phyloP scores from a whole-genome alignment of 2,797 vertebrate genomes.

The Trachops cirrhosus region DNA sequence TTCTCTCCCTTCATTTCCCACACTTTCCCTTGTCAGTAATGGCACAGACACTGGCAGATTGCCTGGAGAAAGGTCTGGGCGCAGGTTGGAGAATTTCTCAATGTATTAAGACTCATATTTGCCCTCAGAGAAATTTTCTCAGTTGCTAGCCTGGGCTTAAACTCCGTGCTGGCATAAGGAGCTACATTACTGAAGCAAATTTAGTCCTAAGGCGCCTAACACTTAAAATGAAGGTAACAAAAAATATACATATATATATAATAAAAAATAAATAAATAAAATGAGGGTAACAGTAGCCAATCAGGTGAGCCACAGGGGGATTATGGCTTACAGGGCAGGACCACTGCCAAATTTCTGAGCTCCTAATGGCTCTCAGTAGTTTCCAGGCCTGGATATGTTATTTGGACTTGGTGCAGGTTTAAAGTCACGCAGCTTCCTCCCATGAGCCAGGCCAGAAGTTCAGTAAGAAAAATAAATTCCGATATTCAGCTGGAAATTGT shows the following conservation, averaged over 20 bases:
- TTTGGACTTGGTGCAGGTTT: background rate
- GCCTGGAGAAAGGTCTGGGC: background rate
- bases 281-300: background rate
- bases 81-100: background rate
- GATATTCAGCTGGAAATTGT: background rate
- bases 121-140: conserved; percentile 2
- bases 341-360: background rate
- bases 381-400: background rate
- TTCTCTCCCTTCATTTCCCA: background rate
- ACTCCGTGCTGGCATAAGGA: background rate
- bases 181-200: background rate
- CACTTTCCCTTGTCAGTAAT: background rate
- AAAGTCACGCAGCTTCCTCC: background rate
- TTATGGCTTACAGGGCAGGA: background rate
- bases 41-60: background rate
- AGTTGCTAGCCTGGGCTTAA: background rate
- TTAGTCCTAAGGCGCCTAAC: background rate
- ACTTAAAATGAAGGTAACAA: background rate
- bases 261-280: background rate
- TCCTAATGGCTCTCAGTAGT: background rate
- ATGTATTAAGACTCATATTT: background rate
- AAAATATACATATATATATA: background rate
- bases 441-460: background rate
- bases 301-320: background rate
- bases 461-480: background rate